phyloP scores from a whole-genome alignment of 1,140 invertebrate species.

The Lanistes nyassanus region DNA sequence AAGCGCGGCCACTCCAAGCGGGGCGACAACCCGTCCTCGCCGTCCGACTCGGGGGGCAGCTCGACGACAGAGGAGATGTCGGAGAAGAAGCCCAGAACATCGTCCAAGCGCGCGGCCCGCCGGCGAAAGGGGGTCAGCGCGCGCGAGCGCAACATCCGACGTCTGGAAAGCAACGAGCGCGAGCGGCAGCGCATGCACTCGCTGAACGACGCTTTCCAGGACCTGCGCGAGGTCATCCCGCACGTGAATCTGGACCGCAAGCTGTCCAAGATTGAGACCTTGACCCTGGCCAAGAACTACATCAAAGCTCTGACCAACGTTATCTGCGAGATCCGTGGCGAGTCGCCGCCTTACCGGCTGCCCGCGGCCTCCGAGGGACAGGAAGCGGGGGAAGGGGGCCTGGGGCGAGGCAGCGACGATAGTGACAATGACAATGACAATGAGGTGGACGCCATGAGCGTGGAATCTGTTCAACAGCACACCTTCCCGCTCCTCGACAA shows the following conservation, averaged over 20 bases:
- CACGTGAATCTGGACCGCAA: constrained; percentile 87
- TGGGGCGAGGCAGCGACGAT: constrained; percentile 8
- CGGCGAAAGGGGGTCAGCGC: constrained; percentile 79
- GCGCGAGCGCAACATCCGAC: constrained; percentile 81
- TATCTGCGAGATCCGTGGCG: constrained; percentile 82
- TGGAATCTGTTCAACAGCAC: constrained; percentile 11
- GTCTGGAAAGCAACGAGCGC: constrained; percentile 87
- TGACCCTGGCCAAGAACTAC: constrained; percentile 89
- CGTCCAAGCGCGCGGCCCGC: constrained; percentile 66
- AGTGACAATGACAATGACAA: constrained; percentile 5
- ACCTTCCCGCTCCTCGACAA: neutral
- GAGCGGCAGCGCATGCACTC: constrained; percentile 90
- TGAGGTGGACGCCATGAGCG: constrained; percentile 15
- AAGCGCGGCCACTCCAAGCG: constrained; percentile 22
- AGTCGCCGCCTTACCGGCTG: constrained; percentile 72
- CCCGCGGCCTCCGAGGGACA: neutral
- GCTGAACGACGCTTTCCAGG: constrained; percentile 89
- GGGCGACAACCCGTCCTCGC: constrained; percentile 42
- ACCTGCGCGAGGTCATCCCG: constrained; percentile 85
- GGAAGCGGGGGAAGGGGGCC: constrained; percentile 2
- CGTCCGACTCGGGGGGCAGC: constrained; percentile 58
- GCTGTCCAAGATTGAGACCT: constrained; percentile 87
- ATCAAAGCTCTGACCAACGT: constrained; percentile 90
- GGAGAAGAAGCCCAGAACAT: constrained; percentile 48
- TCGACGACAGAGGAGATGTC: constrained; percentile 49